Base-by-base conservation (phyloP, 2,113 vertebrate species). In the Seriola aureovittata region DNA sequence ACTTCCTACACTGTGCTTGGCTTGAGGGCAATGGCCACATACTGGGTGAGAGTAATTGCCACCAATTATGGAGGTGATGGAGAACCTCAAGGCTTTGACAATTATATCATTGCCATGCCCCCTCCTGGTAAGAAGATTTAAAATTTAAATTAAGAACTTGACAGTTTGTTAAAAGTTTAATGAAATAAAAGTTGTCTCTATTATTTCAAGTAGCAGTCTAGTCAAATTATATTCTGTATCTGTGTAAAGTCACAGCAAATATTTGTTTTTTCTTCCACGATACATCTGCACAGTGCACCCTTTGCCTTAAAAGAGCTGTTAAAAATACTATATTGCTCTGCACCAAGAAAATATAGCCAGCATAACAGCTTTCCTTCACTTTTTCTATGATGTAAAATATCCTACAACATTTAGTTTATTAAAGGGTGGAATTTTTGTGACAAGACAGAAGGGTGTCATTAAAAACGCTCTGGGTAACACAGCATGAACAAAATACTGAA, bases 21-120 rank as follows among this genome's bases (percentile, higher is more conserved):
- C 40, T 93, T 98, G 34, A 96, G 91, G 68, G 73, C 96, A 66
- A 90, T 93, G 90, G 89, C 91, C 62, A 68, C 85, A 38, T 97
- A 98, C 93, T 93, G 96, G 82, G 83, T 97, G 19, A 95, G 96
- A 4, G 96, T 99, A 80, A 96, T 93, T 46, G 96, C 97, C 5
- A 88, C 95, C 78, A 96, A 96, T 17, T 91, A 96, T 17, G 90
- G 95, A 12, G 97, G 97, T 44, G 87, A 90, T 0, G 92, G 97
- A 25, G 93, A 96, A 74, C 93, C 97, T 6, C 62, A 85, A 0
- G 92, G 89, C 52, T 85, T 98, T 54, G 93, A 96, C 80, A 95
- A 92, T 3, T 81, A 91, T 8, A 29, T 95, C 17, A 82, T 92
- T 17, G 92, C 95, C 48, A 90, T 90, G 91, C 94, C 96, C 1